Conservation (phyloP, 1,140 invertebrate species). For the Ostrea edulis region DNA sequence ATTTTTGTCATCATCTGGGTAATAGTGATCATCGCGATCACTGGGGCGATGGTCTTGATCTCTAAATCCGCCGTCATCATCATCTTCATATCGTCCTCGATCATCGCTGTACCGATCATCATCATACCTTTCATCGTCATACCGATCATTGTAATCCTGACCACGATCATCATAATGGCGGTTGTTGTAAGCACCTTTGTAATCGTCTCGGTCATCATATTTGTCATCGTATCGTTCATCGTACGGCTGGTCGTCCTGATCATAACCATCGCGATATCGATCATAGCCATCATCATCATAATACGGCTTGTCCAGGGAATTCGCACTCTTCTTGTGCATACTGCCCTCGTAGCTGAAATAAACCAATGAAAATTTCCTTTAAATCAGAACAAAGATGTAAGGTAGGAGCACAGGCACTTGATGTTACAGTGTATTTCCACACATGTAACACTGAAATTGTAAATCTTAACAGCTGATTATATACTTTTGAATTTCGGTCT, state of each 20-base stretch:
- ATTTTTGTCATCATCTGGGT: slow-evolving; percentile 26
- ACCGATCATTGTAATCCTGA: slow-evolving; percentile 40
- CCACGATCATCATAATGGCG: slow-evolving; percentile 42
- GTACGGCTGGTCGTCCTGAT: slow-evolving; percentile 42
- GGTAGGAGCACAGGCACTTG: too few relatives aligned
- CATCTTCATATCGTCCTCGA: slow-evolving; percentile 48
- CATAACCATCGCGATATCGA: slow-evolving; percentile 43
- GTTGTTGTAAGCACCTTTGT: not conserved
- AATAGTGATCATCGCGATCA: slow-evolving; percentile 15
- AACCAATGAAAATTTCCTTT: not conserved
- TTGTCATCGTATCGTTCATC: slow-evolving; percentile 48
- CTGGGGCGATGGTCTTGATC: slow-evolving; percentile 4
- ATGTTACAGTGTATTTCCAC: not conserved
- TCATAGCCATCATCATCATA: slow-evolving; percentile 41
- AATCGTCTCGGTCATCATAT: slow-evolving; percentile 46
- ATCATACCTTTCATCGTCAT: slow-evolving; percentile 45
- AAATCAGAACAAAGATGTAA: too few relatives aligned
- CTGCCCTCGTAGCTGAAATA: slow-evolving; percentile 48
- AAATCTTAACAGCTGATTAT: too few relatives aligned
- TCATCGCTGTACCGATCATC: slow-evolving; percentile 46
- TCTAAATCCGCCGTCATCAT: slow-evolving; percentile 33
- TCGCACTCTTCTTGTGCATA: slow-evolving; percentile 42
- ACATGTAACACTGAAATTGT: not conserved
- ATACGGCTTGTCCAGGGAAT: slow-evolving; percentile 12
- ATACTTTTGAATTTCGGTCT: too few relatives aligned